Percentiles rank a stretch among this genome's conserved stretches.
Conservation (phyloP, 2,888 invertebrate genomes). For the Sphaerophoria taeniata region DNA sequence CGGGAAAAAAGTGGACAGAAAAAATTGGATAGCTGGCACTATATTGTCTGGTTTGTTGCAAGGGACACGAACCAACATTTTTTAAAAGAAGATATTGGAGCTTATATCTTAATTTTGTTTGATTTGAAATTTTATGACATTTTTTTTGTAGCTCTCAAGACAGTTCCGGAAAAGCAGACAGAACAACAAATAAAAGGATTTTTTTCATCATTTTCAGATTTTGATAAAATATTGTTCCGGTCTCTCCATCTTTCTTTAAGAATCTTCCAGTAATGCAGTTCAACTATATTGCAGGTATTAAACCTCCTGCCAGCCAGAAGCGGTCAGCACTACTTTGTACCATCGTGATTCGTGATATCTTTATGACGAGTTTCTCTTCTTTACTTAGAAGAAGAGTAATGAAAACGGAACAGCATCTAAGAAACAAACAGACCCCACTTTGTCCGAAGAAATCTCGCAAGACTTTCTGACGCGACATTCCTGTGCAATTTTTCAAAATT, state of each 20-base stretch:
- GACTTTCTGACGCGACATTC: slow-evolving; percentile 55
- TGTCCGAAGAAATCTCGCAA: slow-evolving; percentile 63
- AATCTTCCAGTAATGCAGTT: slow-evolving; percentile 17
- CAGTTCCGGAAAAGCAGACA: too few species aligned
- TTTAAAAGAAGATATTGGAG: too few species aligned
- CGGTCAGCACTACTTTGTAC: slow-evolving; percentile 45
- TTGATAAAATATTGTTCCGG: too few species aligned
- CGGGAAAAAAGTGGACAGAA: slow-evolving; percentile 34
- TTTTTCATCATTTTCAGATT: too few species aligned
- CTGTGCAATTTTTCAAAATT: neutral
- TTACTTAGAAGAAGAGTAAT: neutral
- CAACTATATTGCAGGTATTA: slow-evolving; percentile 45
- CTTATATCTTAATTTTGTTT: too few species aligned
- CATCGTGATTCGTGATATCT: slow-evolving; percentile 60
- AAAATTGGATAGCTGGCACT: slow-evolving; percentile 46
- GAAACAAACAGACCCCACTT: slow-evolving; percentile 41
- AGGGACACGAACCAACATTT: slow-evolving; percentile 4
- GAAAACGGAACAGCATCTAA: slow-evolving; percentile 7
- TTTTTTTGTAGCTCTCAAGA: too few species aligned
- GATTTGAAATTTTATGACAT: too few species aligned
- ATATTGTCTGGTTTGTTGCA: neutral
- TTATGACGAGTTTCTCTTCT: slow-evolving; percentile 52
- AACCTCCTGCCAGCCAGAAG: slow-evolving; percentile 59
- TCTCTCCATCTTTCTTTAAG: slow-evolving; percentile 51
- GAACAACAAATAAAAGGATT: too few species aligned